These are phyloP conservation scores for Danio albolineatus DNA, from an alignment of 2,797 vertebrate genomes.

Conservation along the genomic window DNA sequence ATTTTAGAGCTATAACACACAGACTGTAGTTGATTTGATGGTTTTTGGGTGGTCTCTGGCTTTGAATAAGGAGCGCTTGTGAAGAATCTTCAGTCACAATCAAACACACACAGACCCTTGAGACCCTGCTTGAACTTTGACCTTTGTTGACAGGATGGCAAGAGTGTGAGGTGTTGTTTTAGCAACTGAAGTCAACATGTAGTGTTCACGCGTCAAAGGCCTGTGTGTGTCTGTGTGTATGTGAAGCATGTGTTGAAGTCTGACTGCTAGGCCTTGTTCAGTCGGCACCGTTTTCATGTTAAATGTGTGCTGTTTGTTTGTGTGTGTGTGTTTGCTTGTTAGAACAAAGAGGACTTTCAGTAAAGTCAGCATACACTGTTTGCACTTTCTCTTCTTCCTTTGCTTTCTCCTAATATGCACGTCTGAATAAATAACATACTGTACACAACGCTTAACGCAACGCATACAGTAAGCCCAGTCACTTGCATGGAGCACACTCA, in stretches of 20 bases:
- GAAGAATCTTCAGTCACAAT: background rate
- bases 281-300: conserved; percentile 37
- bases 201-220: conserved; percentile 39
- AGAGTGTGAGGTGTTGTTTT: conserved; percentile 72
- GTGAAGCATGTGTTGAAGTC: conserved; percentile 43
- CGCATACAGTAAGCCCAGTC: no score
- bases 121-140: conserved; percentile 73
- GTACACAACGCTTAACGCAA: no score
- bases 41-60: background rate
- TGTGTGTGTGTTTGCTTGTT: conserved; percentile 36
- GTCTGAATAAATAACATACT: background rate
- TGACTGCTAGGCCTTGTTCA: conserved; percentile 62
- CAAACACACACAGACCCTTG: conserved; percentile 17
- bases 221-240: conserved; percentile 41
- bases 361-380: conserved; percentile 58
- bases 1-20: background rate
- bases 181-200: conserved; percentile 65
- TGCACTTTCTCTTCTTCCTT: conserved; percentile 23
- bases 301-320: conserved; percentile 59
- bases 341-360: conserved; percentile 39
- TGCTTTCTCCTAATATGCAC: background rate
- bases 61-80: background rate
- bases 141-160: conserved; percentile 68
- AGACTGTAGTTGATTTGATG: background rate
- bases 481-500: no score